Evolutionary conservation across 2,888 invertebrate species (phyloP).

Genomic region (Molanna angustata): DNA sequence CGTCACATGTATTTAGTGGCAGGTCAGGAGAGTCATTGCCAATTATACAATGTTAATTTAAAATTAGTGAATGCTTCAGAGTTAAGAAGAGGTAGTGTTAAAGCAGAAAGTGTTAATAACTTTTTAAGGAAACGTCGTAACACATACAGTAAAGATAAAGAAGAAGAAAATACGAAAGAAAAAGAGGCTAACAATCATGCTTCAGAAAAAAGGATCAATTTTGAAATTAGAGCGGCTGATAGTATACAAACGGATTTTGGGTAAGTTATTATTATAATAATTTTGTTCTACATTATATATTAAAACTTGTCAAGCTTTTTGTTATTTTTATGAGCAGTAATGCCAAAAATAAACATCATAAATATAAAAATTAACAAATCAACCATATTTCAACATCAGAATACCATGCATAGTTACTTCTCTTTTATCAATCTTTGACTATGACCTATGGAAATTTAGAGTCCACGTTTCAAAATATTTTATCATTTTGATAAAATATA

Average conservation of each 20-base stretch:
- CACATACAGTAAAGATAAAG: constrained; percentile 55
- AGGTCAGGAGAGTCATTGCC: constrained; percentile 90
- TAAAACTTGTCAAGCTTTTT: too few species aligned
- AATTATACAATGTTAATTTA: constrained; percentile 72
- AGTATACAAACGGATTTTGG: constrained; percentile 85
- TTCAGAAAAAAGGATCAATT: constrained; percentile 63
- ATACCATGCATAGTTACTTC: too few species aligned
- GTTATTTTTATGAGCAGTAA: too few species aligned
- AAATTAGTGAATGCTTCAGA: constrained; percentile 57
- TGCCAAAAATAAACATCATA: too few species aligned
- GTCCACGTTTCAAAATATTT: too few species aligned
- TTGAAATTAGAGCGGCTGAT: constrained; percentile 73
- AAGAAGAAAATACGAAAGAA: constrained; percentile 40
- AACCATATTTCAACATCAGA: too few species aligned
- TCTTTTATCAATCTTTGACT: too few species aligned
- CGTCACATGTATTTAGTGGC: constrained; percentile 79
- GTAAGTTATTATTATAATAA: constrained; percentile 42
- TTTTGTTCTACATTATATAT: too few species aligned
- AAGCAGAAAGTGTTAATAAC: constrained; percentile 47
- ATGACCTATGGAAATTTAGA: too few species aligned
- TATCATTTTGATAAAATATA: too few species aligned
- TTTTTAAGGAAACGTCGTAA: constrained; percentile 48
- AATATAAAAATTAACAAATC: too few species aligned
- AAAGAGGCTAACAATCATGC: constrained; percentile 47
- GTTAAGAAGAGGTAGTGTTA: constrained; percentile 56